Percentiles rank a stretch among this genome's conserved stretches.
Evolutionary conservation across 2,888 invertebrate genomes (phyloP).

Genomic region (Podotricha telesiphe): DNA sequence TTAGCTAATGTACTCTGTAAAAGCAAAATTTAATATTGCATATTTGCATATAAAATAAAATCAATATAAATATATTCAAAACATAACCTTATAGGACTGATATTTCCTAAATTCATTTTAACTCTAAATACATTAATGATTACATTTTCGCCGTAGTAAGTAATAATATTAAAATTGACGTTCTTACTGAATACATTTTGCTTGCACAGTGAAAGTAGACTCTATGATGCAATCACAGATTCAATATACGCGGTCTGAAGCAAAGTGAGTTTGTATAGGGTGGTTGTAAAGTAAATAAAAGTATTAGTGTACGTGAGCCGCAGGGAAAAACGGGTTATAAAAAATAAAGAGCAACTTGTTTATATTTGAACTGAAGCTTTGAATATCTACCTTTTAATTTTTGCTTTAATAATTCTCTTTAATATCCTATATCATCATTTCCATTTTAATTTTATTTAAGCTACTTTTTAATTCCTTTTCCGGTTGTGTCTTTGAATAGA

Average conservation of each 20-base stretch:
- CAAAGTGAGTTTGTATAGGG: slow-evolving; percentile 5
- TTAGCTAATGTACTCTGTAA: too few relatives aligned
- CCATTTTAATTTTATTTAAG: too few relatives aligned
- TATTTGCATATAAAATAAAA: too few relatives aligned
- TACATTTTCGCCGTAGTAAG: not conserved
- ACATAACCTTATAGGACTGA: too few relatives aligned
- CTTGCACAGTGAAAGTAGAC: not conserved
- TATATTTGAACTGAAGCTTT: not conserved
- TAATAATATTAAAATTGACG: not conserved
- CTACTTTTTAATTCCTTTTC: too few relatives aligned
- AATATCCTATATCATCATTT: too few relatives aligned
- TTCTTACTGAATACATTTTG: not conserved
- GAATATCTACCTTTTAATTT: not conserved
- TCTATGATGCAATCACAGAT: not conserved
- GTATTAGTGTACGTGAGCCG: not conserved
- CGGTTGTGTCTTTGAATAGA: too few relatives aligned
- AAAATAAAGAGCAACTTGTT: not conserved
- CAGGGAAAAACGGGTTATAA: not conserved
- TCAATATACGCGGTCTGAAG: slow-evolving; percentile 3
- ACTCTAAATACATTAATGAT: too few relatives aligned
- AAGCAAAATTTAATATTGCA: too few relatives aligned
- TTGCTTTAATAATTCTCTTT: not conserved
- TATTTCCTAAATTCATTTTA: too few relatives aligned
- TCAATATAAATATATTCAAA: too few relatives aligned
- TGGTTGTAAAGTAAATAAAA: slow-evolving; percentile 11